Conservation (phyloP, 30 jellyfish, hydroid and myxozoan genomes). For the Morbakka virulenta region DNA sequence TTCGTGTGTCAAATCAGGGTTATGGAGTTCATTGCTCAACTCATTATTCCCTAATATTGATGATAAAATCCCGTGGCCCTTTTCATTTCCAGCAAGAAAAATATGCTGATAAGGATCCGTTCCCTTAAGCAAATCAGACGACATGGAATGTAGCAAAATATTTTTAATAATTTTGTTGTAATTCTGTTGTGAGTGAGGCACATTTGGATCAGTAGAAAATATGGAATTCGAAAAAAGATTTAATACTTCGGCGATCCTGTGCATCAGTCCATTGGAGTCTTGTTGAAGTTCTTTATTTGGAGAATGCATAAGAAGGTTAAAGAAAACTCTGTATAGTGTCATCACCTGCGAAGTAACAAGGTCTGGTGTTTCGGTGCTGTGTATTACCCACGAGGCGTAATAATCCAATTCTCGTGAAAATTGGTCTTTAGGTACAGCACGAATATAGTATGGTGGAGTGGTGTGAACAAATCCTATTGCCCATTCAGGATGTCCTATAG, state of each 20-base stretch:
- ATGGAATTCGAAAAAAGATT: background rate
- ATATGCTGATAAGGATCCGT: background rate
- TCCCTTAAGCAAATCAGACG: background rate
- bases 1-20: too few species aligned
- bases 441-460: conserved; percentile 63
- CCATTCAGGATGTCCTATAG: conserved; percentile 66
- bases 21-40: too few species aligned
- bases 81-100: too few species aligned
- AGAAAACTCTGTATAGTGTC: background rate
- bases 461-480: conserved; percentile 56
- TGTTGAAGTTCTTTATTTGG: background rate
- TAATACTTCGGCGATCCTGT: background rate
- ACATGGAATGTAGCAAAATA: background rate
- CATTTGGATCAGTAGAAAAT: background rate
- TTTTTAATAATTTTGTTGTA: background rate
- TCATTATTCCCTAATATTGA: too few species aligned
- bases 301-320: background rate
- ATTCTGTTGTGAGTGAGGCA: background rate
- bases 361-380: background rate
- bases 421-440: conserved; percentile 51
- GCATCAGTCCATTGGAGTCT: background rate
- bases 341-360: background rate
- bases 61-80: too few species aligned
- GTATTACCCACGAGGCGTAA: background rate
- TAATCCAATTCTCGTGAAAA: background rate